Evolutionary conservation across 2,888 invertebrate genomes (phyloP), one percentile per base, ranked within the genome.

Genomic region (Quadroppia sp.): DNA sequence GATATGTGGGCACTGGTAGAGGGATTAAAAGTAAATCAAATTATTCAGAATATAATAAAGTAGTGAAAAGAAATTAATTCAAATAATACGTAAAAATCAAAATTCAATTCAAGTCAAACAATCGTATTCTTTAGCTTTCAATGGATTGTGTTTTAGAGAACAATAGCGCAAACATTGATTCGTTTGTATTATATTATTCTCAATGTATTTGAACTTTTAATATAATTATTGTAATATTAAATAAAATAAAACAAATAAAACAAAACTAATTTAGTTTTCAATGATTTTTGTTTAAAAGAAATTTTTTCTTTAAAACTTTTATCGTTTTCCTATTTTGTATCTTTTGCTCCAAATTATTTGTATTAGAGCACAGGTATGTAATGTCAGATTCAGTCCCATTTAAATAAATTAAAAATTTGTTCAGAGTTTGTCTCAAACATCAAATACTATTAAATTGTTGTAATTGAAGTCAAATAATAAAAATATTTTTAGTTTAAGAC

Each of bases 1-100:
- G 78, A 77, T 82, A 82, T 32, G 80, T 77, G 9, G 78, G 78
- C 77, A 79, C 81, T 80, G 76, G 11, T 7, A 28, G 4, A n/a
- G 13, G 30, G 9, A 36, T 36, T 36, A 9, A 9, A 36, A 7
- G 4, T 36, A 36, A 36, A 36, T 61, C 2, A 28, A 25, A 61
- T 61, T 25, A n/a, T 61, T 15, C 15, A 28, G 15, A 30, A 59
- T 61, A 61, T 25, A 36, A 61, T 61, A 9, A 25, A 25, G 6
- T 61, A n/a, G 9, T 15, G 25, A 59, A 17, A 30, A 59, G 6
- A 59, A 59, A 2, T 28, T 17, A 59, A 23, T 59, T 15, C 30
- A 32, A 15, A 15, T 3, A 61, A 25, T 6, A 30, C 25, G 36
- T 9, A 32, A 17, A 32, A 32, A 25, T n/a, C 2, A 15, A 20